Evolutionary conservation across 1,140 invertebrate species (phyloP), one percentile per base, ranked within the genome.

Genomic region (Matsumurasca onukii): DNA sequence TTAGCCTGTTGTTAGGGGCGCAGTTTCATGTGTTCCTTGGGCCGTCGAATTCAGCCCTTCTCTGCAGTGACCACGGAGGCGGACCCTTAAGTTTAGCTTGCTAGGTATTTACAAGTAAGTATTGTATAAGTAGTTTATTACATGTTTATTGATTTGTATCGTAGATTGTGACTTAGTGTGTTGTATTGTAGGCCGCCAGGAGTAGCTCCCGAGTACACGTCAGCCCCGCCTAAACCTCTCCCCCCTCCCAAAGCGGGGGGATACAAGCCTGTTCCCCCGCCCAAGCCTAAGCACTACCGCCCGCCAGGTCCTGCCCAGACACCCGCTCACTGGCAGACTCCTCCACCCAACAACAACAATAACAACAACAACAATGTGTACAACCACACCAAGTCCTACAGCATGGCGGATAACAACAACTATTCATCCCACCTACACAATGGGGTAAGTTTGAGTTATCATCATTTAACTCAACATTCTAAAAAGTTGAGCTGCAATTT

Each of bases 241-340:
- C 80, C 81, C 49, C 78, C 79, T 22, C 80, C 80, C 61, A 79
- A 78, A 74, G 70, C 65, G 67, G 65, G 31, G 69, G 66, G 86
- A 17, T 94, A 94, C 79, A 95, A 95, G 77, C 93, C 93, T 0
- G 88, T 95, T 66, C 93, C 93, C 25, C 93, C 93, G 25, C 93
- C 93, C 0, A 95, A 95, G 77, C 93, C 93, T 34, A 94, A 94
- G 76, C 94, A 94, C 78, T 94, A 94, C 76, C 86, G 91, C 20
- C 91, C 91, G 30, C 91, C 91, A 0, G 85, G 86, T 70, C 65
- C 55, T 31, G 66, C 79, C 81, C n/a, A n/a, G n/a, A n/a, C n/a
- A n/a, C n/a, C n/a, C n/a, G n/a, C n/a, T n/a, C n/a, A n/a, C n/a
- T 71, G 76, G 77, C 31, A 81, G 80, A 69, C 81, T 76, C 73